Percentiles rank a stretch among this genome's conserved stretches.
Conservation (phyloP, 2,888 invertebrate genomes). For the Drosophila rubida region DNA sequence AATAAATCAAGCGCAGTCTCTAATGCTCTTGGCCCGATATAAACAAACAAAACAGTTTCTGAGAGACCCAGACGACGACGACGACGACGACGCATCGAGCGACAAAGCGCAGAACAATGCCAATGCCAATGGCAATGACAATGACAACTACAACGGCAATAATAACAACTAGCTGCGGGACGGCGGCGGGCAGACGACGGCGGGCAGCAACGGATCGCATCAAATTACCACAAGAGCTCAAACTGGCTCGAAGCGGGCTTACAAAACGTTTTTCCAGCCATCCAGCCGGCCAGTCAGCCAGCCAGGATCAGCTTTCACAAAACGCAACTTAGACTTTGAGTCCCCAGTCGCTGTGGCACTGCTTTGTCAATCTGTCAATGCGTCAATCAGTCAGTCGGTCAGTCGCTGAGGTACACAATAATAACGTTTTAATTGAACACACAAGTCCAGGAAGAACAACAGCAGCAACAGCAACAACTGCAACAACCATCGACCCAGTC, state of each 20-base stretch:
- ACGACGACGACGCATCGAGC: slow-evolving; percentile 21
- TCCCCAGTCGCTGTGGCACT: slow-evolving; percentile 62
- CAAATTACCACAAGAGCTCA: slow-evolving; percentile 68
- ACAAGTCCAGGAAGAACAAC: slow-evolving; percentile 58
- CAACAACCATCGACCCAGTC: slow-evolving; percentile 49
- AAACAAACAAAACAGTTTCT: slow-evolving; percentile 74
- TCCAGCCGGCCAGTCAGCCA: slow-evolving; percentile 48
- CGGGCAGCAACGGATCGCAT: slow-evolving; percentile 44
- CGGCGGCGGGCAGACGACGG: slow-evolving; percentile 17
- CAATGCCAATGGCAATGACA: slow-evolving; percentile 7
- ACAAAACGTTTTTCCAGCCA: slow-evolving; percentile 63
- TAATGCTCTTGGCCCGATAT: slow-evolving; percentile 46
- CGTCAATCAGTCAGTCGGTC: slow-evolving; percentile 44
- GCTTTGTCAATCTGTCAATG: slow-evolving; percentile 37
- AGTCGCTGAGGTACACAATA: slow-evolving; percentile 67
- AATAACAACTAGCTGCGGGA: slow-evolving; percentile 20
- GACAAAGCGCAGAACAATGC: slow-evolving; percentile 31
- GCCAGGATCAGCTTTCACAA: slow-evolving; percentile 78
- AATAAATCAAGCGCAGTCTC: slow-evolving; percentile 67
- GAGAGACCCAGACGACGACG: slow-evolving; percentile 13
- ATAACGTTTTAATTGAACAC: slow-evolving; percentile 81
- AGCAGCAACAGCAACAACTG: slow-evolving; percentile 15
- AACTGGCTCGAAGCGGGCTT: slow-evolving; percentile 45
- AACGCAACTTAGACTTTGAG: slow-evolving; percentile 76
- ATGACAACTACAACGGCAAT: slow-evolving; percentile 2